A percentile compares a stretch with the other conserved stretches of the same genome.
Evolutionary conservation across 2,113 vertebrate species (phyloP).

Genomic region (Pachypanchax playfairii): DNA sequence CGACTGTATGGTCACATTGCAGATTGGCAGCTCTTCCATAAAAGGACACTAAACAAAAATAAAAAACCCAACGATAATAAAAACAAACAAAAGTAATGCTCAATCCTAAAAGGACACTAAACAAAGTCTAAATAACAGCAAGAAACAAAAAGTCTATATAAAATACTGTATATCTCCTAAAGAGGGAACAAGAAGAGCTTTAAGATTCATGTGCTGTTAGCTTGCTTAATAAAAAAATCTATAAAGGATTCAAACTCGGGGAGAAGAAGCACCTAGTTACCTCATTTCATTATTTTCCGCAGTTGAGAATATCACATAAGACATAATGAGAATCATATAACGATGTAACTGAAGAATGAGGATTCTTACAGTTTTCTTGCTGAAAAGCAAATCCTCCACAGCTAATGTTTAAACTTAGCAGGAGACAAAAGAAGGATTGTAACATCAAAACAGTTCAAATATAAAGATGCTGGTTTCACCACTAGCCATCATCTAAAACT

Average conservation of each 20-base stretch:
- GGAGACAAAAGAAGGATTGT: constrained; percentile 26
- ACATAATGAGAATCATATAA: constrained; percentile 52
- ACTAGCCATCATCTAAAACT: constrained; percentile 57
- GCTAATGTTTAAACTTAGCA: constrained; percentile 26
- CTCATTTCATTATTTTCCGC: constrained; percentile 44
- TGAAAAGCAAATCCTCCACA: constrained; percentile 52
- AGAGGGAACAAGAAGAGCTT: too few species aligned
- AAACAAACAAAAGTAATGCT: too few species aligned
- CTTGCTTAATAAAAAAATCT: background rate
- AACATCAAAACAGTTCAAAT: constrained; percentile 33
- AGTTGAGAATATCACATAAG: too few species aligned
- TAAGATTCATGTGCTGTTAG: background rate
- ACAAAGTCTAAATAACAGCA: too few species aligned
- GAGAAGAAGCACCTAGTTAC: constrained; percentile 46
- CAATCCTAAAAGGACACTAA: too few species aligned
- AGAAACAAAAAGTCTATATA: too few species aligned
- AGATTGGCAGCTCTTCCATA: too few species aligned
- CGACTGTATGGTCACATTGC: too few species aligned
- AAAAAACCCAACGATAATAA: too few species aligned
- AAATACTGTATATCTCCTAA: too few species aligned
- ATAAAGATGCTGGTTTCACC: constrained; percentile 44
- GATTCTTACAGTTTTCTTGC: constrained; percentile 56
- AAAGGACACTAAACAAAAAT: too few species aligned
- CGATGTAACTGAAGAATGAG: constrained; percentile 56
- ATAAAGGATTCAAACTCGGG: constrained; percentile 42